Base-by-base conservation (phyloP, 2,113 vertebrate species). In the Aspidoscelis tigris region DNA sequence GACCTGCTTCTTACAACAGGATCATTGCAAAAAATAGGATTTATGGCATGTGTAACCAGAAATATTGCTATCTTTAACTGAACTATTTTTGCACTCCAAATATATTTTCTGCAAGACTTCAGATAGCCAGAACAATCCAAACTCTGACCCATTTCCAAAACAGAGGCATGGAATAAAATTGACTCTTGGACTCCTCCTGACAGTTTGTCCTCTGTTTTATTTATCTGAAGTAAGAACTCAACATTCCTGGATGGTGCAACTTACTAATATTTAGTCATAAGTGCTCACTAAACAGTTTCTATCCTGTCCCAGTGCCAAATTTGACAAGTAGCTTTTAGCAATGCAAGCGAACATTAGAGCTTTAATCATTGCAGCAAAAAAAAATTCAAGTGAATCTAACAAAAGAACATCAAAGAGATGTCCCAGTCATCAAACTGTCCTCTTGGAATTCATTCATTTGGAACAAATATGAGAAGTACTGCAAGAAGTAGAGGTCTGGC, bases 391-490 rank as follows among this genome's bases (percentile, higher is more conserved):
- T 76, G 90, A 92, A 91, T 22, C 47, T 24, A 79, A 72, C 21
- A 91, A 90, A 92, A 88, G 83, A 90, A 72, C 87, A 91, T 85
- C 84, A 91, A 80, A 86, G 88, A 92, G 88, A 86, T 83, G 81
- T 41, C 86, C 90, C 89, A 88, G 85, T 79, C 89, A 81, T 82
- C 85, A 78, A 88, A 93, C 79, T 78, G 76, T 93, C 87, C 88
- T 89, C 84, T 83, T 91, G 88, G 88, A 88, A 87, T 64, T 85
- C 82, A 87, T 90, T 88, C 84, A 82, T 87, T 87, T 76, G 91
- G 92, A 95, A 94, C 89, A 93, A 94, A 93, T 88, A 87, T 87
- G 93, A 84, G 88, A 92, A 90, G 84, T 72, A 86, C 89, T 92
- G 89, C 93, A 93, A 94, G 90, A 87, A 90, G 89, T 86, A 86